A percentile compares a stretch with the other conserved stretches of the same genome.
Conservation (phyloP, 2,113 vertebrate genomes). For the Peromyscus maniculatus region DNA sequence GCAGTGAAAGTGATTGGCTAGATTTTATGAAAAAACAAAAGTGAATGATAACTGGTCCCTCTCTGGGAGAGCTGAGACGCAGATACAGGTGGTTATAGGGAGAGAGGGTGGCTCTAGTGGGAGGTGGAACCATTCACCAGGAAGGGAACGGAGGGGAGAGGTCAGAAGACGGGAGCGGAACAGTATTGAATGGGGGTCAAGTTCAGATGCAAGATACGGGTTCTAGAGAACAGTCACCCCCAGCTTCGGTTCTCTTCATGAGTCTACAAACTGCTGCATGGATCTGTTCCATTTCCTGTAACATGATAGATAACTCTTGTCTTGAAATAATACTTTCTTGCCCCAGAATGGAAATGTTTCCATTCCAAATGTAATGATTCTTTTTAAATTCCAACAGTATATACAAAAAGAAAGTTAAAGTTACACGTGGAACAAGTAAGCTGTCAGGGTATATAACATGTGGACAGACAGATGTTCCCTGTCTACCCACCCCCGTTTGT, state of each 20-base stretch:
- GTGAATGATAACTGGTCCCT: neutral
- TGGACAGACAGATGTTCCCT: slow-evolving; percentile 1
- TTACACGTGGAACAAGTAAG: neutral
- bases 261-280: neutral
- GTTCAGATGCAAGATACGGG: neutral
- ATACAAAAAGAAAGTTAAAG: slow-evolving; percentile 27
- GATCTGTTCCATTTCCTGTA: neutral
- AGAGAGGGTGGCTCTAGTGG: neutral
- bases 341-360: slow-evolving; percentile 23
- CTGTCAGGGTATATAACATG: neutral
- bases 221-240: neutral
- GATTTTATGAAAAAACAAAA: slow-evolving; percentile 28
- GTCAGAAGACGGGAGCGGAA: neutral
- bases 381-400: slow-evolving; percentile 40
- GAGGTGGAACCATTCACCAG: neutral
- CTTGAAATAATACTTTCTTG: slow-evolving; percentile 51
- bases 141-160: neutral
- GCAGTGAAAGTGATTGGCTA: neutral
- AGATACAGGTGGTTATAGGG: neutral
- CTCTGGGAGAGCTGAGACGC: neutral
- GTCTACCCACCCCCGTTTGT: neutral
- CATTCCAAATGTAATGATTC: slow-evolving; percentile 41
- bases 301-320: neutral
- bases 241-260: neutral
- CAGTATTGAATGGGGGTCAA: neutral